Evolutionary conservation across 2,888 invertebrate genomes (phyloP), one percentile per base, ranked within the genome.

Genomic region (Callimorpha dominula): DNA sequence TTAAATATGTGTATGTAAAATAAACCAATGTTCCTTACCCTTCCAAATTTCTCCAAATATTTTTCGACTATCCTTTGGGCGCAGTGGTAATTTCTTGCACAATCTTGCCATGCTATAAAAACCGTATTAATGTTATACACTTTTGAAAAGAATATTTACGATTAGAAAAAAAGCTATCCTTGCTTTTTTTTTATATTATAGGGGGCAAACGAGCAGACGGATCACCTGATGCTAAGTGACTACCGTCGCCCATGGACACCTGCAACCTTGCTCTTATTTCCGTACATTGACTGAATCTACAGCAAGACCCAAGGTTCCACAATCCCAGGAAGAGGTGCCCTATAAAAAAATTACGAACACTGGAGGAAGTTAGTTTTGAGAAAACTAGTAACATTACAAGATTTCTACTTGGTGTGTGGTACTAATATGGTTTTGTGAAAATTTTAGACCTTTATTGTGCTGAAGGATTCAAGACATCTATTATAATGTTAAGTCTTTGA

Each of bases 21-120:
- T 70, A 73, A 31, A 31, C 1, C 31, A 46, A 3, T 1, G 6
- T 4, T 6, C 43, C 84, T 92, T 93, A 97, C 97, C 89, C 94
- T 95, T 65, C 96, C 97, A 82, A 96, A 96, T 85, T 91, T 96
- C 62, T 92, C 89, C 85, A 97, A 90, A 87, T 97, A 97, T 42
- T 96, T 96, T 65, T 93, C 94, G 15, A 97, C 96, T 42, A 97
- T 96, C 65, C 87, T 90, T 78, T 95, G 95, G 0, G 97, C 95
- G 83, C 97, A 97, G 42, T 92, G 88, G 78, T 95, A 96, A 80
- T 94, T 95, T 46, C 94, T 90, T 0, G 97, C 96, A 82, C 97
- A 97, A 84, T 96, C 96, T 81, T 96, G 94, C 94, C 96, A 97
- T 1, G 97, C 97, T 97, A 89, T 67, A 94, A 95, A 42, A 68